Conservation (phyloP, 2,888 invertebrate species). For the Heteropelma amictum region DNA sequence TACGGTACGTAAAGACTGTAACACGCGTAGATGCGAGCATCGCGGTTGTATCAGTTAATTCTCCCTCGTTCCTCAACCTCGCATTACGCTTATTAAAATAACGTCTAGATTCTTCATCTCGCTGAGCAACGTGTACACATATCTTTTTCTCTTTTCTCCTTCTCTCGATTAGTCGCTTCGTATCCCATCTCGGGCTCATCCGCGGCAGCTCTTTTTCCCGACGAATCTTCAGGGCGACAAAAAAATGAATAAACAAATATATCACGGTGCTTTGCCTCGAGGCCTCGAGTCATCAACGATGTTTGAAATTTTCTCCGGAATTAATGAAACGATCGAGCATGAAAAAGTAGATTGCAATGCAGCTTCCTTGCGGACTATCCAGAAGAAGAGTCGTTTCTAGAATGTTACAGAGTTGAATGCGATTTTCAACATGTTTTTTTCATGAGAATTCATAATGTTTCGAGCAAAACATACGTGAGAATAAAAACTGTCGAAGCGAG, state of each 20-base stretch:
- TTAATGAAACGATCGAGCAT: conserved; percentile 13
- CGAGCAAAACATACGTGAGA: no score
- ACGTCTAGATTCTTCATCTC: conserved; percentile 44
- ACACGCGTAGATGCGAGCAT: no score
- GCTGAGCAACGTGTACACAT: conserved; percentile 19
- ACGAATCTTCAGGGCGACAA: neutral
- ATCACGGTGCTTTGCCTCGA: neutral
- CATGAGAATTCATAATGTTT: conserved; percentile 9
- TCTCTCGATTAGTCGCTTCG: neutral
- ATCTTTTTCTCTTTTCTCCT: neutral
- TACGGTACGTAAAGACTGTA: neutral
- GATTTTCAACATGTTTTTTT: neutral
- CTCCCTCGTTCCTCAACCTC: conserved; percentile 45
- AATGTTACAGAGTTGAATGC: neutral
- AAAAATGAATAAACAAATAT: neutral
- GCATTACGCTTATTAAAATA: conserved; percentile 53
- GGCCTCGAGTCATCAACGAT: conserved; percentile 37
- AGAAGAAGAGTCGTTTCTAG: neutral
- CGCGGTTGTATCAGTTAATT: conserved; percentile 25
- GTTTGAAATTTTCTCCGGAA: conserved; percentile 18
- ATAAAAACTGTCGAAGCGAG: no score
- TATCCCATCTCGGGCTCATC: neutral
- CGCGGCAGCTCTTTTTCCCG: neutral
- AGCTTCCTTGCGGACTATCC: neutral
- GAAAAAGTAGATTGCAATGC: neutral